Evolutionary conservation across 2,113 vertebrate genomes (phyloP).

Genomic region (Scalopus aquaticus): DNA sequence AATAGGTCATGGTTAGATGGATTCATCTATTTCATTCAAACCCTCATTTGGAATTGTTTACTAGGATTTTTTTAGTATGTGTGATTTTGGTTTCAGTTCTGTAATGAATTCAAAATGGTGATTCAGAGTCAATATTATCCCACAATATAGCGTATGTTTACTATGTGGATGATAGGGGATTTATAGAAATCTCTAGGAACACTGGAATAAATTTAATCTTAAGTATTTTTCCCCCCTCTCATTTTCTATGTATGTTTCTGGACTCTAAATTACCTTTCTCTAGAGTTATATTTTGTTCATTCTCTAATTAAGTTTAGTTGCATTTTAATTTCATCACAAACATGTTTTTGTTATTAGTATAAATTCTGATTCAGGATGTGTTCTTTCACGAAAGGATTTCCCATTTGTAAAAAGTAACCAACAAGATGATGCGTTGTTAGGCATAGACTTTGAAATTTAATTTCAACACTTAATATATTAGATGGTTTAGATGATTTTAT

Average conservation of each 20-base stretch:
- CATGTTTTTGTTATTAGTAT: not conserved
- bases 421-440: not conserved
- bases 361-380: not conserved
- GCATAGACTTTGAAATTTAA: not conserved
- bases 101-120: slow-evolving; percentile 40
- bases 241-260: not conserved
- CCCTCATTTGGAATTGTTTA: slow-evolving; percentile 54
- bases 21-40: slow-evolving; percentile 62
- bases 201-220: not conserved
- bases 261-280: not conserved
- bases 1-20: slow-evolving; percentile 30
- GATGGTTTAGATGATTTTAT: not conserved
- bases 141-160: slow-evolving; percentile 4
- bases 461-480: not conserved
- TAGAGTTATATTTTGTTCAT: not conserved
- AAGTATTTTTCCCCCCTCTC: not conserved
- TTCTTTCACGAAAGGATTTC: not conserved
- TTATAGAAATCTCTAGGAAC: slow-evolving; percentile 43
- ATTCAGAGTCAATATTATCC: slow-evolving; percentile 58
- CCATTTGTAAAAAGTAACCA: not conserved
- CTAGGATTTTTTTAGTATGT: not conserved
- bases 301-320: not conserved
- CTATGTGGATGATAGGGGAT: not conserved
- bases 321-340: not conserved
- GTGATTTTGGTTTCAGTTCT: slow-evolving; percentile 41